Percentiles rank a stretch among this genome's conserved stretches.
phyloP scores from a whole-genome alignment of 2,888 invertebrate genomes.

The Ornithoptera alexandrae region DNA sequence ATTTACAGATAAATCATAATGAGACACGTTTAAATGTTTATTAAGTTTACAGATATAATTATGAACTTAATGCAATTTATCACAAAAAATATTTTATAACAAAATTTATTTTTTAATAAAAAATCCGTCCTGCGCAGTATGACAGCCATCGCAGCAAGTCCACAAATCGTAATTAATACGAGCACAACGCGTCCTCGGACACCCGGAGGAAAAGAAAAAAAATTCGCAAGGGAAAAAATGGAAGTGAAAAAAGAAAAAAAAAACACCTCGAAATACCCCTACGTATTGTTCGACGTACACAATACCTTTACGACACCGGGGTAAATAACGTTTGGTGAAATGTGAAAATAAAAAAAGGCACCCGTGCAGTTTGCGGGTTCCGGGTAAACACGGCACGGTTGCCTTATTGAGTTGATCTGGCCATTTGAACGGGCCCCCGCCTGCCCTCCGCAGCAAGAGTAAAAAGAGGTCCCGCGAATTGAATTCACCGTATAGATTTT shows the following conservation, averaged over 20 bases:
- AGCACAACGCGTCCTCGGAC: constrained; percentile 41
- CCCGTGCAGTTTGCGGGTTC: constrained; percentile 71
- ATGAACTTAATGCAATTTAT: too few relatives aligned
- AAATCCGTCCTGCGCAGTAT: constrained; percentile 31
- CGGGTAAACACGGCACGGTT: constrained; percentile 74
- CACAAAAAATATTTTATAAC: too few relatives aligned
- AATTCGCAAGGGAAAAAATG: constrained; percentile 38
- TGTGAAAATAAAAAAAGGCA: constrained; percentile 61
- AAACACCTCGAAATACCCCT: constrained; percentile 58
- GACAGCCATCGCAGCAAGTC: constrained; percentile 46
- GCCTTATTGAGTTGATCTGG: constrained; percentile 79
- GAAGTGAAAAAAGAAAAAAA: constrained; percentile 36
- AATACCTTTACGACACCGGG: constrained; percentile 77
- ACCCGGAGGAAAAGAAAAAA: constrained; percentile 48
- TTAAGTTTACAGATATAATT: too few relatives aligned
- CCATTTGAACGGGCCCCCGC: constrained; percentile 72
- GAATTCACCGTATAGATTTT: constrained; percentile 79
- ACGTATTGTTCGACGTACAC: constrained; percentile 68
- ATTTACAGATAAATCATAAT: too few relatives aligned
- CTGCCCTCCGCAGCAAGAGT: constrained; percentile 58
- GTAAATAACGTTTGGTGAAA: constrained; percentile 76
- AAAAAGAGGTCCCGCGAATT: constrained; percentile 64
- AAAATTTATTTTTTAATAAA: too few relatives aligned
- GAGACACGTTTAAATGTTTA: too few relatives aligned
- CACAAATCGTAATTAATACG: constrained; percentile 57